Evolutionary conservation across 2,888 invertebrate species (phyloP).

Genomic region (Euphydryas editha): DNA sequence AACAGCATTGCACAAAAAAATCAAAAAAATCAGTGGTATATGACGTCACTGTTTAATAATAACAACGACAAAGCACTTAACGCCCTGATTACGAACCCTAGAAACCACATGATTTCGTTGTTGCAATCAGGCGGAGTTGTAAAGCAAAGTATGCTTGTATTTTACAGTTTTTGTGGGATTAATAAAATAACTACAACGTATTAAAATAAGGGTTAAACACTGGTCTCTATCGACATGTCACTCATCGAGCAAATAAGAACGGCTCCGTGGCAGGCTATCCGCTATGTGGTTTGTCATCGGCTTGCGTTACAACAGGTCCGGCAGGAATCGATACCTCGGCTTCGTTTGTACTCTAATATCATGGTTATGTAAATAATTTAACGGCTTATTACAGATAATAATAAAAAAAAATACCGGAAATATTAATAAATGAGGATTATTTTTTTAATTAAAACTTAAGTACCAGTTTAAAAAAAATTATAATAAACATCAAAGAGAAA

Average conservation of each 20-base stretch:
- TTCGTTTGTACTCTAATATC: constrained; percentile 12
- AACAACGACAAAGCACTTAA: too few species aligned
- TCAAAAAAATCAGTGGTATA: too few species aligned
- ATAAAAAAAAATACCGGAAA: background rate
- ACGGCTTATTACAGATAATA: background rate
- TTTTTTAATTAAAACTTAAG: too few species aligned
- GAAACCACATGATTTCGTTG: too few species aligned
- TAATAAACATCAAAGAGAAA: too few species aligned
- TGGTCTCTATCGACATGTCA: background rate
- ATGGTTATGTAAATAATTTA: background rate
- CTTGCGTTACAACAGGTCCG: constrained; percentile 42
- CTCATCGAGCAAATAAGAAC: constrained; percentile 4
- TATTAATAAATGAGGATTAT: background rate
- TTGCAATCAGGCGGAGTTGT: too few species aligned
- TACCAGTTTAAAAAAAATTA: too few species aligned
- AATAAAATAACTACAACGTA: background rate
- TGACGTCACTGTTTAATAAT: too few species aligned
- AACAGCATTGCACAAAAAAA: too few species aligned
- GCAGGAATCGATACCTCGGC: constrained; percentile 17
- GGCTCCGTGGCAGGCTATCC: constrained; percentile 14
- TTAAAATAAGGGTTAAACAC: background rate
- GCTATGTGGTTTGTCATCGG: constrained; percentile 43
- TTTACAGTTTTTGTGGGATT: too few species aligned
- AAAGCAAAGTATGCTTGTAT: too few species aligned
- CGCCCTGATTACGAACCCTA: too few species aligned